These are phyloP conservation scores for Drosophila atripex DNA, from an alignment of 2,888 invertebrate genomes.

Conservation along the genomic window DNA sequence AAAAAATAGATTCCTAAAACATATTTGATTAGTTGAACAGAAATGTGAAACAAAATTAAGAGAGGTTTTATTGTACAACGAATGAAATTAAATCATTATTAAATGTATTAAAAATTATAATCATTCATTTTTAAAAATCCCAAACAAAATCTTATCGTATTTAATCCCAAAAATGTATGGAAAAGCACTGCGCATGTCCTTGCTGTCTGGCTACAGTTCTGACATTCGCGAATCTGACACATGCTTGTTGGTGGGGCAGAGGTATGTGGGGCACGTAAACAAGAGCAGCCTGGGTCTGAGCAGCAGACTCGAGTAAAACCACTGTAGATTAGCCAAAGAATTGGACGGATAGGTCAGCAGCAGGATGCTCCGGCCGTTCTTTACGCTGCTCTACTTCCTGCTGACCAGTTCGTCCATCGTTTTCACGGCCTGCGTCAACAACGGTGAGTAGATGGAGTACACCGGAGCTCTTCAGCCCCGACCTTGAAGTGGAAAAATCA, in stretches of 20 bases:
- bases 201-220: conserved; percentile 11
- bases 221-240: conserved; percentile 42
- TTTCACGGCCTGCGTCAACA: conserved; percentile 68
- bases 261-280: conserved; percentile 51
- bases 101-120: background rate
- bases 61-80: background rate
- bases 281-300: conserved; percentile 37
- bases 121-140: background rate
- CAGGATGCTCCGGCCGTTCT: conserved; percentile 53
- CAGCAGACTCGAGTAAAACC: conserved; percentile 5
- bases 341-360: conserved; percentile 39
- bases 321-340: conserved; percentile 29
- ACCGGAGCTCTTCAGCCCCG: background rate
- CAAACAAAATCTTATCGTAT: background rate
- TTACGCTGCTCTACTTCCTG: conserved; percentile 61
- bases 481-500: conserved; percentile 48
- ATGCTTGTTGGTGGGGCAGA: conserved; percentile 14
- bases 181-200: conserved; percentile 55
- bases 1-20: background rate
- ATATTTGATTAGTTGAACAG: background rate
- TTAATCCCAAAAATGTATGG: conserved; percentile 13
- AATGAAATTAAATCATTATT: no score
- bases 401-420: conserved; percentile 64
- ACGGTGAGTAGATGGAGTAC: conserved; percentile 46
- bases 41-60: background rate